Base-by-base conservation (phyloP, 2,113 vertebrate species). In the Macaca fascicularis region DNA sequence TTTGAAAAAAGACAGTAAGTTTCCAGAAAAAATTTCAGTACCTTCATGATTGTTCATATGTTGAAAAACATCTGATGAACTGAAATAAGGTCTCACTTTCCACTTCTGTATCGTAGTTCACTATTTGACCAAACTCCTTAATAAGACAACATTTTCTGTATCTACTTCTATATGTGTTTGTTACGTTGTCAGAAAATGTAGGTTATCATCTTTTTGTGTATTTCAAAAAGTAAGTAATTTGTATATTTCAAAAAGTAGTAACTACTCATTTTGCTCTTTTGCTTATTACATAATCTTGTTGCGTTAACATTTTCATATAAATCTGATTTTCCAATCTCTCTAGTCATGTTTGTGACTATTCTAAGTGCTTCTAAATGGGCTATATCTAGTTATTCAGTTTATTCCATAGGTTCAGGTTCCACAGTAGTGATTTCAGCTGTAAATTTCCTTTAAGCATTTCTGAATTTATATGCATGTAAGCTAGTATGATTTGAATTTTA, bases 391-490 rank as follows among this genome's bases (percentile, higher is more conserved):
- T 88, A 43, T 81, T 89, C n/a, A 75, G 40, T 45, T 93, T 38
- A 92, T 67, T 48, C 32, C 55, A 30, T 45, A 67, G 40, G 80
- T 76, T 97, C 45, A 78, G 35, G 8, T 94, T 97, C 95, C 74
- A 95, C 74, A 95, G 57, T n/a, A 92, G 32, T 79, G 32, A 50
- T 84, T 93, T 86, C 59, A 74, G 45, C 23, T 59, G 3, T 95
- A 76, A 76, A 89, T 78, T 95, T 52, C 50, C 40, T 67, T 93
- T 43, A 67, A 82, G 25, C 3, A 86, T 97, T 50, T 76, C 45
- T 88, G 45, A 43, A 85, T 70, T 95, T 59, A 14, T 85, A 74
- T 45, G 8, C 84, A 40, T 32, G 5, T 72, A 70, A 90, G 35
- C 8, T 35, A 83, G 30, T 64, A 25, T 85, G 78, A 95, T 70